Percentiles rank a stretch among this genome's conserved stretches.
Conservation (phyloP, 2,888 invertebrate genomes). For the Cenopis cana region DNA sequence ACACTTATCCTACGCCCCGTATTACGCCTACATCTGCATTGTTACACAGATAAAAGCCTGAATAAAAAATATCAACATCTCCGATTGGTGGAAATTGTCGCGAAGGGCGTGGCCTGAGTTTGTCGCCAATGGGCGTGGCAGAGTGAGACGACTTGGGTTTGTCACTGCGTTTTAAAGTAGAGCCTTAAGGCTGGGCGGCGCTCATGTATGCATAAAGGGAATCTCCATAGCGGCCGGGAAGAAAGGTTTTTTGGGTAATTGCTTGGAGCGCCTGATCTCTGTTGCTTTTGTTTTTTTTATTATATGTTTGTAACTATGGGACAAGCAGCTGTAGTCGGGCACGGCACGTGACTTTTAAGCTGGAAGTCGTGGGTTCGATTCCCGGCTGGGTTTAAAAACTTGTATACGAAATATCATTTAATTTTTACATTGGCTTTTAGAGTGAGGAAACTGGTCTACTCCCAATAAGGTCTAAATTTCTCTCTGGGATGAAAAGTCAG, state of each 20-base stretch:
- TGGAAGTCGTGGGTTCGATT: too few relatives aligned
- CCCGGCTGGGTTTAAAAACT: too few relatives aligned
- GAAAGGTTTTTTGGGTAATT: constrained; percentile 17
- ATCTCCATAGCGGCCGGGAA: neutral
- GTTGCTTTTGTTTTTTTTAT: neutral
- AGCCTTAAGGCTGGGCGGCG: constrained; percentile 31
- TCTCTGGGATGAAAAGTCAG: too few relatives aligned
- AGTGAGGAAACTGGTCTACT: too few relatives aligned
- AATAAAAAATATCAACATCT: constrained; percentile 62
- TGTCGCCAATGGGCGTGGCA: constrained; percentile 82
- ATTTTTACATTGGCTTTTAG: too few relatives aligned
- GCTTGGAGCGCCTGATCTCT: neutral
- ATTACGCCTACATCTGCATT: constrained; percentile 28
- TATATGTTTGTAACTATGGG: neutral
- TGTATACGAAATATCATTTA: too few relatives aligned
- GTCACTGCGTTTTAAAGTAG: constrained; percentile 73
- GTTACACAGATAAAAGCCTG: constrained; percentile 3
- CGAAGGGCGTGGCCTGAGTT: constrained; percentile 75
- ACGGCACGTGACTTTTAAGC: too few relatives aligned
- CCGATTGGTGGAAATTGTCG: constrained; percentile 79
- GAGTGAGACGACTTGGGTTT: constrained; percentile 66
- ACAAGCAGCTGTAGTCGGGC: too few relatives aligned
- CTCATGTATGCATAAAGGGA: constrained; percentile 29
- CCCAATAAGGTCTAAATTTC: too few relatives aligned
- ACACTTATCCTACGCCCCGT: constrained; percentile 8